These are phyloP conservation scores for Neoscelio sp. DNA, from an alignment of 2,888 invertebrate species.

Conservation along the genomic window DNA sequence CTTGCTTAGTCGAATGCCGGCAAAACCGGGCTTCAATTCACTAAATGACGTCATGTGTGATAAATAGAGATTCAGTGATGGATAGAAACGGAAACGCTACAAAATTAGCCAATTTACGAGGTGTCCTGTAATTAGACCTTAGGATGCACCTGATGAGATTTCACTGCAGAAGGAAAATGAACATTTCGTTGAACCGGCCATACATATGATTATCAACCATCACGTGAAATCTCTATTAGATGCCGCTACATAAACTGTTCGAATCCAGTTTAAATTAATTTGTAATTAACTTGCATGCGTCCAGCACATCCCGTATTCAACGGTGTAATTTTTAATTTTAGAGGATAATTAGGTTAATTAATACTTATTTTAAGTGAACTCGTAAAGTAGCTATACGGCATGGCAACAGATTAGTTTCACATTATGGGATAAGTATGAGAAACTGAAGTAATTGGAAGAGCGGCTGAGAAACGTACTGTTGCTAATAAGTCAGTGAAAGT, in stretches of 20 bases:
- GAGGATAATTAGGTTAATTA: too few species aligned
- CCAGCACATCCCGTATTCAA: too few species aligned
- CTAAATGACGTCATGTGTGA: slow-evolving; percentile 53
- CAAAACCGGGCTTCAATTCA: slow-evolving; percentile 45
- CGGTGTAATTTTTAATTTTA: too few species aligned
- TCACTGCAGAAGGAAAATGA: slow-evolving; percentile 25
- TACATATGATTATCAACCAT: slow-evolving; percentile 46
- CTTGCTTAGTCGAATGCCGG: slow-evolving; percentile 33
- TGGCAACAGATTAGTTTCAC: too few species aligned
- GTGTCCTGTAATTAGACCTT: slow-evolving; percentile 58
- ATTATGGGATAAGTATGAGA: too few species aligned
- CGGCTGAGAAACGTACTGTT: too few species aligned
- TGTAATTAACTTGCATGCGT: slow-evolving; percentile 37
- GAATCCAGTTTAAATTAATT: slow-evolving; percentile 52
- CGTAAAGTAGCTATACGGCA: too few species aligned
- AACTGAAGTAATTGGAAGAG: too few species aligned
- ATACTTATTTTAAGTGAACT: too few species aligned
- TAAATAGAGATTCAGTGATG: slow-evolving; percentile 42
- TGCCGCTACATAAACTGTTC: slow-evolving; percentile 29
- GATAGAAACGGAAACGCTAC: slow-evolving; percentile 52
- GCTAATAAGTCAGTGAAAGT: too few species aligned
- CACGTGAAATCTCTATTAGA: slow-evolving; percentile 54
- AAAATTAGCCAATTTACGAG: slow-evolving; percentile 61
- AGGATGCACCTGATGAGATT: slow-evolving; percentile 48
- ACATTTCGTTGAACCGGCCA: slow-evolving; percentile 17